Conservation (phyloP, 1,140 invertebrate species). For the Drosophila busckii region DNA sequence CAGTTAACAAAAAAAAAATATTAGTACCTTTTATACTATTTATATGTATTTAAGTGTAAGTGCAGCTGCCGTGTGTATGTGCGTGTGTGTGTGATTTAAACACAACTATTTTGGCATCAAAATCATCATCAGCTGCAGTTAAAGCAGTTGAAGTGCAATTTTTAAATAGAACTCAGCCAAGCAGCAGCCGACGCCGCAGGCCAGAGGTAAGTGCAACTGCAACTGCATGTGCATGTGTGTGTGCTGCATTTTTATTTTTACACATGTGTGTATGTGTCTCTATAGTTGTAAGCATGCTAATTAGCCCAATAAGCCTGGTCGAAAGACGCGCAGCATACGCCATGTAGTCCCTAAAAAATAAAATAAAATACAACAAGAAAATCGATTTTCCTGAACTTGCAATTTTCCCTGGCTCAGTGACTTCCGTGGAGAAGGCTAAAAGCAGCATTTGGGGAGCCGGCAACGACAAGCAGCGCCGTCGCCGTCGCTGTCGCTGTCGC, state of each 20-base stretch:
- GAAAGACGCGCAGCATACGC: constrained; percentile 12
- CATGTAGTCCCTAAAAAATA: constrained; percentile 24
- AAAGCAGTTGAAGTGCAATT: constrained; percentile 30
- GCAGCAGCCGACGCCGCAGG: constrained; percentile 6
- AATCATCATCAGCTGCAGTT: constrained; percentile 10
- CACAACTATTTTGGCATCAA: constrained; percentile 35
- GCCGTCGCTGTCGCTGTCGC: constrained; percentile 20
- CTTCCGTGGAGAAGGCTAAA: constrained; percentile 30
- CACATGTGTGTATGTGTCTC: constrained; percentile 1
- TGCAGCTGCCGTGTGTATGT: constrained; percentile 32
- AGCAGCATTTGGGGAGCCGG: constrained; percentile 15
- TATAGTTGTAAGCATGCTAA: constrained; percentile 14
- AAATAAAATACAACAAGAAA: constrained; percentile 55
- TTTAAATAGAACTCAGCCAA: constrained; percentile 32
- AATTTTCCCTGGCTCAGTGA: constrained; percentile 64
- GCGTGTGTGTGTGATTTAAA: constrained; percentile 20
- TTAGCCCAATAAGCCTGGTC: constrained; percentile 28
- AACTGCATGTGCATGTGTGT: background rate
- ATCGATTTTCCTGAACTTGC: constrained; percentile 73
- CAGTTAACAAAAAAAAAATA: constrained; percentile 36
- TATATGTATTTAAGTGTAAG: constrained; percentile 8
- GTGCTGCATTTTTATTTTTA: no score
- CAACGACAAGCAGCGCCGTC: constrained; percentile 11
- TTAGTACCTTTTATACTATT: constrained; percentile 19
- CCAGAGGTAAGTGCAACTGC: constrained; percentile 23